Evolutionary conservation across 1,140 invertebrate genomes (phyloP), one percentile per base, ranked within the genome.

Genomic region (Diorhabda carinulata): DNA sequence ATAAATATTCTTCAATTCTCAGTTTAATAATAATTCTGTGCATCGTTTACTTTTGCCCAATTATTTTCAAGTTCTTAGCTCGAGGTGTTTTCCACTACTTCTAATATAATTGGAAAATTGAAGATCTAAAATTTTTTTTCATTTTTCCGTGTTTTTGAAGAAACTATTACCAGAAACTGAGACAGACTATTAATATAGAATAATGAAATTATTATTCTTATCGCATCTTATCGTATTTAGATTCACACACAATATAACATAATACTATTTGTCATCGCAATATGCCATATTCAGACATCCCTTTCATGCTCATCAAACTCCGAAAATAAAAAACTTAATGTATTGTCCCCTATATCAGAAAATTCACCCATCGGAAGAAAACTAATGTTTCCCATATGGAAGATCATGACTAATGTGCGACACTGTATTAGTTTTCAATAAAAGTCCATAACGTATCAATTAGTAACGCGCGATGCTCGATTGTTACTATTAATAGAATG

Each of bases 381-480:
- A 64, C 44, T 64, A 64, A 64, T 64, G 63, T 64, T 42, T 64
- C 63, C 63, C 63, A 64, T 64, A 64, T 64, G 63, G 63, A 64
- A 52, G 44, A 64, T 64, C 63, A 52, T 64, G 63, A 64, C 63
- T 64, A 64, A 64, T 44, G 47, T 57, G 5, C 65, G 43, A 66
- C 41, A 66, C 41, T 64, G 44, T 64, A 64, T 64, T 64, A 64
- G 63, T 67, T 67, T 67, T 60, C 9, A 67, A 67, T 67, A 56
- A 67, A 67, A 67, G 45, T 70, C 73, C 73, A 64, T 71, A 70
- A 74, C 73, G 68, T 67, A 74, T 74, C 73, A 74, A 71, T 74
- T 74, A 72, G 73, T 72, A 64, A 67, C 66, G 73, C 73, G 73
- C 71, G 72, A 72, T 74, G 73, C 70, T 62, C 73, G 68, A 74